Evolutionary conservation across 2,113 vertebrate species (phyloP), one percentile per base, ranked within the genome.

Genomic region (Heliornis fulica): DNA sequence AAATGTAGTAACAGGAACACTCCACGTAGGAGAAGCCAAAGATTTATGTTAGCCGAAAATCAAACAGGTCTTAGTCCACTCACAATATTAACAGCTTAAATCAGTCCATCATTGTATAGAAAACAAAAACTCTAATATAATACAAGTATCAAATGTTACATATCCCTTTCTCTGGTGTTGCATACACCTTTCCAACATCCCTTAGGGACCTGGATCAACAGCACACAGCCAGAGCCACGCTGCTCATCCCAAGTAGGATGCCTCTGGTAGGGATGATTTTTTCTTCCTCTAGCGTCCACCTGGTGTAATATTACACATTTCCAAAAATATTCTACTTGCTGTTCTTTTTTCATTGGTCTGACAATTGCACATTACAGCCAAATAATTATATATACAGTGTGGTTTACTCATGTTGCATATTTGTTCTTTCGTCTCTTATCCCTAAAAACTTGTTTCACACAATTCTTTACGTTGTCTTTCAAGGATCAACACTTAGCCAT

Each of bases 151-250:
- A 54, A 9, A 29, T 7, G 7, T 17, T 38, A 75, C 21, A 29
- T 28, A 63, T 36, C 10, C 41, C 18, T 20, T 28, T 26, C 60
- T 79, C 32, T 13, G n/a, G 34, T 11, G n/a, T 14, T 13, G 26
- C 65, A 66, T 6, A 1, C 19, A 22, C 31, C 45, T 48, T 82
- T 21, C 23, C 32, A 28, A 25, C 5, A 20, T 7, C 20, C 16
- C 21, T 9, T 5, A 11, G 20, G 11, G 12, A 50, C 29, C 59
- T 28, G 34, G 21, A 61, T 36, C 4, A 8, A 31, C 34, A 83
- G 25, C 28, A 34, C 31, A 48, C 1, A 2, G 19, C 14, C 53
- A 48, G 26, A 26, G 40, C 45, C 40, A 43, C 1, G 0, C 0
- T 8, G 12, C 16, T 61, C 15, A 34, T 32, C 34, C 64, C 29